Percentiles rank a stretch among this genome's conserved stretches.
Conservation (phyloP, 1,140 invertebrate species). For the Drosophila santomea region DNA sequence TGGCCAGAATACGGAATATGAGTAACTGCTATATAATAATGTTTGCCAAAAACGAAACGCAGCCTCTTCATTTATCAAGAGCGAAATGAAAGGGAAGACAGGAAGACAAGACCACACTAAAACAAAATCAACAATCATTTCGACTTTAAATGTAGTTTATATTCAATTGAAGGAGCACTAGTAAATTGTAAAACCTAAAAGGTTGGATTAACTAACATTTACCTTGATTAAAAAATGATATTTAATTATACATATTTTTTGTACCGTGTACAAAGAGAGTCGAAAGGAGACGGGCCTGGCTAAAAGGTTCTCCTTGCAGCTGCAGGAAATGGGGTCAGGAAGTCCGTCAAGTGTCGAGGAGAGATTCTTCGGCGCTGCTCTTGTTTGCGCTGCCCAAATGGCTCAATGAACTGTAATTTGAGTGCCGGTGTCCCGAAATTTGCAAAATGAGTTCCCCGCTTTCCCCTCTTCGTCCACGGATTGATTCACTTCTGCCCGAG, state of each 20-base stretch:
- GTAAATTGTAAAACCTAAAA: no score
- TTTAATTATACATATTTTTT: neutral
- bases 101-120: neutral
- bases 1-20: constrained; percentile 79
- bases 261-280: constrained; percentile 5
- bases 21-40: constrained; percentile 82
- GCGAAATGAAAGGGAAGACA: constrained; percentile 11
- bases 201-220: no score
- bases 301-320: constrained; percentile 46
- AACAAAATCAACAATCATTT: neutral
- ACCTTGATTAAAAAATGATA: neutral
- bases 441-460: constrained; percentile 8
- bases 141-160: no score
- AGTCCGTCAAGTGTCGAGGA: constrained; percentile 51
- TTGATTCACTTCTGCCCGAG: constrained; percentile 35
- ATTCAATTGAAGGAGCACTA: no score
- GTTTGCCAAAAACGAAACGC: constrained; percentile 58
- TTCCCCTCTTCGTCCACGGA: neutral
- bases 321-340: constrained; percentile 61
- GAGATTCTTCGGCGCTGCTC: constrained; percentile 26
- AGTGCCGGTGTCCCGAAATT: constrained; percentile 59
- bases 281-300: neutral
- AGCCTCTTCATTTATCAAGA: constrained; percentile 43
- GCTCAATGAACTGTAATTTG: constrained; percentile 83
- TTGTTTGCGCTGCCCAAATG: constrained; percentile 61